Base-by-base conservation (phyloP, 2,888 invertebrate species). In the Hydrotaea diabolus region DNA sequence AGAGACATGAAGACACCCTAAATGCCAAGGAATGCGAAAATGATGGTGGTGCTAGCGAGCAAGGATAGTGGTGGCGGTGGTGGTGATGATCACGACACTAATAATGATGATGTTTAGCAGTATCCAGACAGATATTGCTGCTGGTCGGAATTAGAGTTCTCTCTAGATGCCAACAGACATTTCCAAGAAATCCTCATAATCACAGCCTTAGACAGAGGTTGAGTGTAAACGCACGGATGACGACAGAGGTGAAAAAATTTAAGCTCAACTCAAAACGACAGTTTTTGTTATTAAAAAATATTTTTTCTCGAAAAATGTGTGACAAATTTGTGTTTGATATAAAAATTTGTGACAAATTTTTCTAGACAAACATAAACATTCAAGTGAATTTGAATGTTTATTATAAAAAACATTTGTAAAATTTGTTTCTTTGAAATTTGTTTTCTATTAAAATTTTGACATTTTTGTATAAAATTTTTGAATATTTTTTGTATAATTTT, bases 171-270 rank as follows among this genome's bases (percentile, higher is more conserved):
- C 3, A 21, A 21, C 59, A 62, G 36, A 62, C 74, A 62, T 53
- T 78, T 82, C 78, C 43, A 21, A 71, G 78, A 78, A 82, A 64
- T 72, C 69, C 3, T 73, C 64, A 66, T 77, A 75, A 78, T 74
- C 59, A 53, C 73, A 74, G 78, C 77, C 53, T 75, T 62, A 71
- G 62, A 78, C 69, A 78, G 39, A 39, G n/a, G 57, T 78, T 59
- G 73, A 78, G 74, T 78, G 53, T 69, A n/a, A 36, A 59, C 59
- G 46, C 43, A 15, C 62, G 15, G 19, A 15, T 59, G 23, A 74
- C 57, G 73, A 59, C 19, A 59, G 19, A 59, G 39, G n/a, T n/a
- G n/a, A n/a, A n/a, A n/a, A n/a, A n/a, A n/a, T n/a, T 55, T 73
- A 55, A 0, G 23, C 9, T 19, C 26, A 36, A 46, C n/a, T 11